These are phyloP conservation scores for Lordiphosa fenestrarum DNA, from an alignment of 2,888 invertebrate genomes.

Conservation along the genomic window DNA sequence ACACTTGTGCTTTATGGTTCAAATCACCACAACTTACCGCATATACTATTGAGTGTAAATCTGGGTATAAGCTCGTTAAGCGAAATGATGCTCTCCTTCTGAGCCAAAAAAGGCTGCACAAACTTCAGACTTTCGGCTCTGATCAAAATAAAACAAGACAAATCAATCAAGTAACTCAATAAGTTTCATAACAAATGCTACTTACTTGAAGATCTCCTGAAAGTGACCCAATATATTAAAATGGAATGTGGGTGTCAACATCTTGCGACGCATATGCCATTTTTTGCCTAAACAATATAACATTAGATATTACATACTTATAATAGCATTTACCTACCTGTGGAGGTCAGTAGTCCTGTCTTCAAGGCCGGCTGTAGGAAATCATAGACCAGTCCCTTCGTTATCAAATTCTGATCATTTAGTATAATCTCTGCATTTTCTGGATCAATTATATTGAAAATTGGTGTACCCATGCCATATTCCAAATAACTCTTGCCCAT, in stretches of 20 bases:
- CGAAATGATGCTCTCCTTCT: slow-evolving; percentile 36
- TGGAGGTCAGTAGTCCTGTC: slow-evolving; percentile 65
- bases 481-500: slow-evolving; percentile 53
- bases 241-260: slow-evolving; percentile 75
- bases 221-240: slow-evolving; percentile 75
- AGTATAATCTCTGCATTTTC: slow-evolving; percentile 63
- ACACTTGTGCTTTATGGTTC: too few relatives aligned
- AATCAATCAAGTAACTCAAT: too few relatives aligned
- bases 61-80: slow-evolving; percentile 70
- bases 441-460: slow-evolving; percentile 67
- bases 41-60: slow-evolving; percentile 73
- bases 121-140: slow-evolving; percentile 75
- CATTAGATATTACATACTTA: not conserved
- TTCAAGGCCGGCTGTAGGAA: slow-evolving; percentile 67
- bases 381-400: slow-evolving; percentile 60
- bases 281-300: slow-evolving; percentile 53
- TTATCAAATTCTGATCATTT: slow-evolving; percentile 63
- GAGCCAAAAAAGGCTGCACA: slow-evolving; percentile 39
- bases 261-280: slow-evolving; percentile 73
- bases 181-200: fast-evolving
- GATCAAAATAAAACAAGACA: not conserved
- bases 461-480: slow-evolving; percentile 42
- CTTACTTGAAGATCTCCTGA: slow-evolving; percentile 72
- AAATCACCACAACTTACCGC: slow-evolving; percentile 45
- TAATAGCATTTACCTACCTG: slow-evolving; percentile 48